Evolutionary conservation across 2,797 vertebrate genomes (phyloP).

Genomic region (Crenuchus spilurus): DNA sequence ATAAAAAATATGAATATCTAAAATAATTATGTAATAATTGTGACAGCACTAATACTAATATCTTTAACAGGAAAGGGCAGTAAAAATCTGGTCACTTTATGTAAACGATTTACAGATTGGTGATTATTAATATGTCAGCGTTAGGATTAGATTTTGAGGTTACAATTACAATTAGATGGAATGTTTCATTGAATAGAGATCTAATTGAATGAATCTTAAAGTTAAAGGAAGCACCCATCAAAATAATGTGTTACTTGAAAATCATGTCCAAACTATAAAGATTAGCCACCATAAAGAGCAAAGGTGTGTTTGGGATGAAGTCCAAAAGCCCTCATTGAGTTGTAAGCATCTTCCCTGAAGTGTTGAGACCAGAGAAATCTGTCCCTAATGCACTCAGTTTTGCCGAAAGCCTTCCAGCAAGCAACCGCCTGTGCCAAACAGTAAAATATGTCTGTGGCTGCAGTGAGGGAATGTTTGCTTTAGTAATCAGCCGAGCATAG

Average conservation of each 20-base stretch:
- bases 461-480: constrained; percentile 71
- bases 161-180: no score
- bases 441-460: constrained; percentile 68
- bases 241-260: background rate
- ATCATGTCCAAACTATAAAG: background rate
- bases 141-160: no score
- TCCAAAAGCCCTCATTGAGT: background rate
- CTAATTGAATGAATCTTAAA: no score
- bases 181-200: no score
- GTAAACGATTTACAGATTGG: no score
- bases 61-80: no score
- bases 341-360: constrained; percentile 5
- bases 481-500: constrained; percentile 60
- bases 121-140: no score
- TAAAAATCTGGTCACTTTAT: no score
- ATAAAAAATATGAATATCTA: no score
- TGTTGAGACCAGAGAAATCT: constrained; percentile 16
- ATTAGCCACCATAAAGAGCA: constrained; percentile 8
- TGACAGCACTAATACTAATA: no score
- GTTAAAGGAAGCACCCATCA: no score
- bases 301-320: constrained; percentile 7
- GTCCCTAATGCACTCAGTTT: constrained; percentile 29
- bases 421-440: constrained; percentile 62
- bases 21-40: no score
- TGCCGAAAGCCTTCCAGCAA: constrained; percentile 56